phyloP scores from a whole-genome alignment of 2,113 vertebrate genomes.

The Falco punctatus region DNA sequence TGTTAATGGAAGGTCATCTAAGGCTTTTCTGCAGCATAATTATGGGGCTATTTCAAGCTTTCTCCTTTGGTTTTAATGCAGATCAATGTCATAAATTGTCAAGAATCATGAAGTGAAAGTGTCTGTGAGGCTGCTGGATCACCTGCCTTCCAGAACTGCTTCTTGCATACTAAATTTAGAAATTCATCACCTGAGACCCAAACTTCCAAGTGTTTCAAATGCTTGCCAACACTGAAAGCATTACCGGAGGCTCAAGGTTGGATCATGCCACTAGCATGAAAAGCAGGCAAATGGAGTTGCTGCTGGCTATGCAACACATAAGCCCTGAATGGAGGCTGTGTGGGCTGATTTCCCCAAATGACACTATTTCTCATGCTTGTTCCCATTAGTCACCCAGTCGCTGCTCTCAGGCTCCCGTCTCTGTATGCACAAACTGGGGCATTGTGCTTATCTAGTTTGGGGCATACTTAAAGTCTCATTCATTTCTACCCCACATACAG shows the following conservation, averaged over 20 bases:
- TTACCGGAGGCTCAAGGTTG: not conserved
- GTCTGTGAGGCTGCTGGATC: not conserved
- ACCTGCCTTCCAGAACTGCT: not conserved
- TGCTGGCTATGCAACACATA: not conserved
- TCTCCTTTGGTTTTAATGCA: constrained; percentile 46
- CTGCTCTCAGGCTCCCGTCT: not conserved
- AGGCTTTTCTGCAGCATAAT: constrained; percentile 25
- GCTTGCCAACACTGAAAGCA: not conserved
- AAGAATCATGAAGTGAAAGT: constrained; percentile 13
- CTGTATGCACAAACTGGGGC: not conserved
- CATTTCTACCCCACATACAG: not conserved
- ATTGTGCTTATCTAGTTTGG: not conserved
- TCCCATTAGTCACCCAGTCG: not conserved
- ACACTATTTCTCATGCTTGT: not conserved
- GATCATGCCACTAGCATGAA: not conserved
- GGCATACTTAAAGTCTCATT: not conserved
- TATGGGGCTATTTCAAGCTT: constrained; percentile 50
- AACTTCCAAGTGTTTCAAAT: not conserved
- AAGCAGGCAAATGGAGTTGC: not conserved
- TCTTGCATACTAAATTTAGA: not conserved
- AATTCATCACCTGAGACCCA: not conserved
- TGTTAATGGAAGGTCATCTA: constrained; percentile 58
- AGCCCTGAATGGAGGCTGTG: rapidly evolving
- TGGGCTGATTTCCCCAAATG: not conserved
- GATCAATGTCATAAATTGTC: constrained; percentile 21